phyloP scores from a whole-genome alignment of 2,113 vertebrate genomes.

The Riparia riparia region DNA sequence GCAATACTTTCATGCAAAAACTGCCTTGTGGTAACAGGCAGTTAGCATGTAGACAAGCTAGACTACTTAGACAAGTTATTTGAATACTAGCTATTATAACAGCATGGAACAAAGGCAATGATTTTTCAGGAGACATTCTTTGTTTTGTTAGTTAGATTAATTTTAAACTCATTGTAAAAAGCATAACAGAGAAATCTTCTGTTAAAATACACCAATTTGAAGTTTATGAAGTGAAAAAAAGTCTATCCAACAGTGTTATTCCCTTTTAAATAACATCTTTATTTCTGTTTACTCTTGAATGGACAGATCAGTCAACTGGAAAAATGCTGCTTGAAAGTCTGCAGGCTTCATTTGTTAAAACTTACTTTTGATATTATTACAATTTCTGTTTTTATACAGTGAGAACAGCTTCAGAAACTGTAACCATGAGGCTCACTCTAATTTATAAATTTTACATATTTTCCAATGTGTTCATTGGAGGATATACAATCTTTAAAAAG shows the following conservation, averaged over 20 bases:
- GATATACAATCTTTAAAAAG: background rate
- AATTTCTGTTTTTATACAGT: background rate
- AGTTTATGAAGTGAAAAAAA: constrained; percentile 13
- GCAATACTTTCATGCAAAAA: background rate
- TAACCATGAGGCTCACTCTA: background rate
- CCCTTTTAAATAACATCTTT: background rate
- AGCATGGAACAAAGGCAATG: background rate
- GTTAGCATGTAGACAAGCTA: background rate
- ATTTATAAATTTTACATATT: background rate
- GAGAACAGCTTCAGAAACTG: background rate
- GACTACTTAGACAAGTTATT: background rate
- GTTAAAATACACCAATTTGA: background rate
- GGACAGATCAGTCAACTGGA: background rate
- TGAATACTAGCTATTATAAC: background rate
- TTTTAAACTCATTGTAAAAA: background rate
- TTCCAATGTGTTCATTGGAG: background rate
- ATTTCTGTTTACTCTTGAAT: constrained; percentile 32
- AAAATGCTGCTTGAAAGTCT: background rate
- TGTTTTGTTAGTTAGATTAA: background rate
- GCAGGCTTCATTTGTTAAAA: background rate
- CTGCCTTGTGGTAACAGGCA: background rate
- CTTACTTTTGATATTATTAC: background rate
- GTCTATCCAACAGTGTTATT: background rate
- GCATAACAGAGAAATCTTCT: background rate
- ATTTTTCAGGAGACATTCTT: background rate